A percentile compares a stretch with the other conserved stretches of the same genome.
Evolutionary conservation across 1,140 invertebrate species (phyloP).

Genomic region (Brachystomella parvula): DNA sequence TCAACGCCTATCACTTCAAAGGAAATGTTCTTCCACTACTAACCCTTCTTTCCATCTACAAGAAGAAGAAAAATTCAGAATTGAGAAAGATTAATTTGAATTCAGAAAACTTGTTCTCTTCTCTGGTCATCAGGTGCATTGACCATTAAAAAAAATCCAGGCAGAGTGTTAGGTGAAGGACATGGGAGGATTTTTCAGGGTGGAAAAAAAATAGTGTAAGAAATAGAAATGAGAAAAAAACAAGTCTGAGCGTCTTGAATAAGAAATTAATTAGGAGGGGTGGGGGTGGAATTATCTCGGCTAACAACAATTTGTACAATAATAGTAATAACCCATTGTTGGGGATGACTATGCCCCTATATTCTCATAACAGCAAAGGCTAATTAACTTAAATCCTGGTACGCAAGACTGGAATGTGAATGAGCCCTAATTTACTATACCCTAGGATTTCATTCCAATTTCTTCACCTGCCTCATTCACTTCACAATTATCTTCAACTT

Average conservation of each 20-base stretch:
- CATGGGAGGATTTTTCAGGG: background rate
- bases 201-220: background rate
- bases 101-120: background rate
- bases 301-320: too few species aligned
- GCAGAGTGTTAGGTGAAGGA: background rate
- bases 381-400: background rate
- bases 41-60: background rate
- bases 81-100: background rate
- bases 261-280: background rate
- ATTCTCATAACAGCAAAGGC: background rate
- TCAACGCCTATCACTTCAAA: too few species aligned
- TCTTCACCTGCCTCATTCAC: background rate
- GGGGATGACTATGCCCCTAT: background rate
- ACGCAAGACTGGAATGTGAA: background rate
- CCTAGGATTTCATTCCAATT: too few species aligned
- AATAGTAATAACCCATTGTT: background rate
- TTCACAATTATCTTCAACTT: background rate
- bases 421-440: too few species aligned
- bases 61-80: background rate
- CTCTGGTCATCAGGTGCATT: too few species aligned
- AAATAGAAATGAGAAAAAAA: background rate
- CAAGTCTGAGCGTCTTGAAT: background rate
- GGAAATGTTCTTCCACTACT: background rate
- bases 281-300: background rate
- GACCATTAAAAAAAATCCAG: background rate